Base-by-base conservation (phyloP, 2,888 invertebrate genomes). In the Ariolimax columbianus region DNA sequence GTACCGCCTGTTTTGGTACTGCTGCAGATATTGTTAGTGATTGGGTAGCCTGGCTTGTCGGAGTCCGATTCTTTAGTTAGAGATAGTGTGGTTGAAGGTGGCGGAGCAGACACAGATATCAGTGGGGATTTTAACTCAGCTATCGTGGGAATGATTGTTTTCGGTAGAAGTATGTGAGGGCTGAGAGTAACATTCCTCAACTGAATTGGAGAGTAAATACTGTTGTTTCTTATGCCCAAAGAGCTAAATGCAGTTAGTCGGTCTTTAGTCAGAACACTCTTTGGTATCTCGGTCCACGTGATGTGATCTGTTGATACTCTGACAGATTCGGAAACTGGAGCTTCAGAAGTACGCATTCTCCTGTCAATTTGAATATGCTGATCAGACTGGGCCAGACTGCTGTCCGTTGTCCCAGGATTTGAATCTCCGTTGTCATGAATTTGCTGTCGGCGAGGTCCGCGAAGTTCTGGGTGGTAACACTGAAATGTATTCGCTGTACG, bases 181-280 rank as follows among this genome's bases (percentile, higher is more conserved):
- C 40, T 19, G 19, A 84, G 30, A 2, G 72, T 23, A 33, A 72
- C 55, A n/a, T 55, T 59, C 26, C 78, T 55, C 19, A 72, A 19
- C 11, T 77, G 77, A 30, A 59, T 33, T 3, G 84, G 84, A 4
- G 78, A 55, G 30, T 79, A 79, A 17, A 79, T 40, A 33, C 51
- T 68, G 43, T 68, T 72, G 3, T 66, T 43, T 11, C 72, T 51
- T 19, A 40, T 51, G 59, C 84, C 79, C 1, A 84, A 63, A 1
- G 78, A 30, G 43, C 78, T 78, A 40, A 84, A 84, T 11, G 78
- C 78, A 47, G 79, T 72, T 55, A 72, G 23, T 72, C 78, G 78
- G 79, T 84, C 84, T 70, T 73, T 70, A 17, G 73, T 30, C 2
- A 72, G 36, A 23, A 43, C 11, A 40, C 43, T 47, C 55, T 70